Conservation (phyloP, 2,797 vertebrate genomes). For the Clarias platycephalus region DNA sequence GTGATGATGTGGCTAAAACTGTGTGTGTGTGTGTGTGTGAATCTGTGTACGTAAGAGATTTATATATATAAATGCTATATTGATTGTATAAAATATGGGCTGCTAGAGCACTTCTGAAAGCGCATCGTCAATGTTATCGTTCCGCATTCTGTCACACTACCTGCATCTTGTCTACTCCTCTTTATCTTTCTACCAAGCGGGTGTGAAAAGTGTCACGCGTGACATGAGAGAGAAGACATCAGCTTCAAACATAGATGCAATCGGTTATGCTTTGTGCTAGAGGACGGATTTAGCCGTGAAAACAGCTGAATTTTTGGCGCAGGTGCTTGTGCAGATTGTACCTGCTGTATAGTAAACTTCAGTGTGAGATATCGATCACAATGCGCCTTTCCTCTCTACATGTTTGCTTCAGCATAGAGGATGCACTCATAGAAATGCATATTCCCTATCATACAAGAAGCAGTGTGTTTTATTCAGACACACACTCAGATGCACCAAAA, state of each 20-base stretch:
- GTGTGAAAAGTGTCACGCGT: background rate
- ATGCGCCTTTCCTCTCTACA: background rate
- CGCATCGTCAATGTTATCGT: background rate
- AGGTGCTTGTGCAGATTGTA: slow-evolving; percentile 6
- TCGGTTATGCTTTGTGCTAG: slow-evolving; percentile 1
- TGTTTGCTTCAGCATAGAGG: slow-evolving; percentile 2
- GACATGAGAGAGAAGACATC: background rate
- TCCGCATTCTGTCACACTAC: background rate
- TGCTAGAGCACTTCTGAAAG: slow-evolving; percentile 23
- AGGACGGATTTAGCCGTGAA: background rate
- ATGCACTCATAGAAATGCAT: slow-evolving; percentile 3
- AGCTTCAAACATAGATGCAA: background rate
- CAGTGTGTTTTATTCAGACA: background rate
- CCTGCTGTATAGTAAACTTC: background rate
- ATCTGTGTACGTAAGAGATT: slow-evolving; percentile 13
- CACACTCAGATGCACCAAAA: slow-evolving; percentile 14
- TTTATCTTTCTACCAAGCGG: background rate
- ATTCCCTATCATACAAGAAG: background rate
- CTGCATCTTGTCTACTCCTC: slow-evolving; percentile 1
- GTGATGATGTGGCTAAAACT: slow-evolving; percentile 48
- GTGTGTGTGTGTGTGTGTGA: slow-evolving; percentile 39
- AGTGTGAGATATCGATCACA: slow-evolving; percentile 16
- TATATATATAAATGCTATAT: slow-evolving; percentile 20
- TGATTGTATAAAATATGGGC: slow-evolving; percentile 31
- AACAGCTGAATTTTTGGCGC: background rate